Base-by-base conservation (phyloP, 1,140 invertebrate genomes). In the Platyscapa corneri region DNA sequence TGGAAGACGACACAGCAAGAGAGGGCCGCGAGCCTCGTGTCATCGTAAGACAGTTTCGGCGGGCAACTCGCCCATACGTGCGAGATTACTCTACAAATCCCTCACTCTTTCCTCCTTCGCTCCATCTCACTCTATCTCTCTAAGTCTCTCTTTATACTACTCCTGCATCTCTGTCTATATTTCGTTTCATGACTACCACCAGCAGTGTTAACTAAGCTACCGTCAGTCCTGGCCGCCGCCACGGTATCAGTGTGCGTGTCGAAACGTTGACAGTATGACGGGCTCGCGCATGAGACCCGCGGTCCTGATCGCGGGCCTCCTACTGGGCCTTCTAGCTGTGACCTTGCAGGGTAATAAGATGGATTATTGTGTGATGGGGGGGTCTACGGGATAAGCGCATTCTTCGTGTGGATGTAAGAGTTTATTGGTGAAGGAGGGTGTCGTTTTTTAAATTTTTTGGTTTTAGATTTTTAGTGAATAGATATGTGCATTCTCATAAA, bases 281-380 rank as follows among this genome's bases (percentile, higher is more conserved):
- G 92, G 90, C 91, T 92, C 92, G 90, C 89, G 90, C 86, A 88
- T 90, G 90, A 92, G 92, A 91, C 89, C 92, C 91, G 90, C 90
- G 89, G 88, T 91, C 84, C 85, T 91, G 86, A 88, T 91, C 90
- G 76, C 46, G 77, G 86, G 75, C 75, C 91, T 91, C 90, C 91
- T 93, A 86, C 86, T 93, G 83, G 88, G 89, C 88, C 88, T 93
- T 89, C 89, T 92, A 91, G 90, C 90, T 88, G 87, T 90, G 83
- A 87, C 91, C 90, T 92, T 93, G 90, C 92, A 92, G 87, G 91
- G 93, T 93, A 89, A 92, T 74, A 42, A 39, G 3, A 53, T 10
- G 23, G 23, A 60, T 60, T 27, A 20, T 37, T 37, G 18, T 37
- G 3, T 23, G 2, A 37, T 70, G 67, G 56, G 32, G 30, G 34